Evolutionary conservation across 2,888 invertebrate species (phyloP), one percentile per base, ranked within the genome.

Genomic region (Empis livida): DNA sequence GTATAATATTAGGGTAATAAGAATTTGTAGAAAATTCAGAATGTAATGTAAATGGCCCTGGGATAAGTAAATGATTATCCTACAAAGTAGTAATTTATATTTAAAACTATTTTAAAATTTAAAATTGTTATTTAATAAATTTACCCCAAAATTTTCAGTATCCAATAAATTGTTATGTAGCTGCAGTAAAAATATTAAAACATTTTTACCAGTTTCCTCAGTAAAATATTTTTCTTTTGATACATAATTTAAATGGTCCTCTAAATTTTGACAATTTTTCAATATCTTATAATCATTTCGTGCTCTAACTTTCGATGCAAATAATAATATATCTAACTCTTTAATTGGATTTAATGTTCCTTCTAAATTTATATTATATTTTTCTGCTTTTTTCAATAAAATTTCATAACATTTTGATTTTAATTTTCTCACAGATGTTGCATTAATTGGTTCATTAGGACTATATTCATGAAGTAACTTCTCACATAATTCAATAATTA

Each of bases 41-140:
- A 52, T 58, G 48, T 15, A 61, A 46, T 1, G 58, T 60, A 43
- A 61, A 61, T 8, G 60, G 59, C 2, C 57, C 59, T 20, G 61
- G 61, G n/a, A 60, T 52, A 2, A 61, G 44, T 40, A 60, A 48
- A 3, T n/a, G 3, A 10, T 23, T 20, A n/a, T 41, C 16, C 41
- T 41, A 27, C 2, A 41, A 41, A 41, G 2, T 20, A 35, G n/a
- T 2, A 35, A 13, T n/a, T n/a, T 13, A n/a, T 35, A n/a, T n/a
- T 35, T 35, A 35, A 13, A n/a, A n/a, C 4, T 5, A 4, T 3
- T 39, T 17, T 16, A 17, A 15, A 13, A n/a, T 10, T 39, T 17
- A 17, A 13, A 17, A 39, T 17, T 39, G 3, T 17, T 17, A 6
- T n/a, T n/a, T 10, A 16, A 15, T 16, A 15, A 15, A 8, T n/a